Evolutionary conservation across 2,797 vertebrate genomes (phyloP).

Genomic region (Paguma larvata): DNA sequence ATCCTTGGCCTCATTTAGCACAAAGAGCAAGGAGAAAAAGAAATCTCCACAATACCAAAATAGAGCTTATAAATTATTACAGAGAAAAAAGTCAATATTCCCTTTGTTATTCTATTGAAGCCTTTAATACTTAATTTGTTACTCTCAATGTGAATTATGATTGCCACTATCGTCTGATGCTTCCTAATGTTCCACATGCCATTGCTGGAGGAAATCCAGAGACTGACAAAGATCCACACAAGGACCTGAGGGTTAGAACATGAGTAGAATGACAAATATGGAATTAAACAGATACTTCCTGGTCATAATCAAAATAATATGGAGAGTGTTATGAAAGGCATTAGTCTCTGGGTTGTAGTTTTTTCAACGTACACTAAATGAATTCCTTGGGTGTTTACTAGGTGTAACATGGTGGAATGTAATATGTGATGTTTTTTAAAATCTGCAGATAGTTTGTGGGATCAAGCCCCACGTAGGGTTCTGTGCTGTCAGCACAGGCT

Average conservation of each 20-base stretch:
- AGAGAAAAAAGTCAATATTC: background rate
- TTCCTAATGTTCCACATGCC: background rate
- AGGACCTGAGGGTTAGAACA: background rate
- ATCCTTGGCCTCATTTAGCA: background rate
- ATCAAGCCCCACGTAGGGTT: too few species aligned
- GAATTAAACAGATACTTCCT: constrained; percentile 16
- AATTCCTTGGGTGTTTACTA: background rate
- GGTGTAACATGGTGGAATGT: background rate
- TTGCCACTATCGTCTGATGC: background rate
- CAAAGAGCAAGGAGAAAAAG: background rate
- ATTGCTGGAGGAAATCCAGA: background rate
- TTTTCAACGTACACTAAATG: background rate
- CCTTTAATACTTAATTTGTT: background rate
- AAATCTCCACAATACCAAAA: background rate
- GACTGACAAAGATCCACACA: background rate
- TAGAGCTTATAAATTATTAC: background rate
- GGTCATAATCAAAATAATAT: background rate
- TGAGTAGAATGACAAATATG: background rate
- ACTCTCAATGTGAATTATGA: background rate
- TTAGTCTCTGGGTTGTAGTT: background rate
- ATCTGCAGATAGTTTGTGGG: background rate
- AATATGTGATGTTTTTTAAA: background rate
- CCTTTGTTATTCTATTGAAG: background rate
- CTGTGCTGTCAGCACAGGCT: too few species aligned
- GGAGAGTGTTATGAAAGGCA: background rate